Conservation (phyloP, 2,888 invertebrate species). For the Malacosoma neustria region DNA sequence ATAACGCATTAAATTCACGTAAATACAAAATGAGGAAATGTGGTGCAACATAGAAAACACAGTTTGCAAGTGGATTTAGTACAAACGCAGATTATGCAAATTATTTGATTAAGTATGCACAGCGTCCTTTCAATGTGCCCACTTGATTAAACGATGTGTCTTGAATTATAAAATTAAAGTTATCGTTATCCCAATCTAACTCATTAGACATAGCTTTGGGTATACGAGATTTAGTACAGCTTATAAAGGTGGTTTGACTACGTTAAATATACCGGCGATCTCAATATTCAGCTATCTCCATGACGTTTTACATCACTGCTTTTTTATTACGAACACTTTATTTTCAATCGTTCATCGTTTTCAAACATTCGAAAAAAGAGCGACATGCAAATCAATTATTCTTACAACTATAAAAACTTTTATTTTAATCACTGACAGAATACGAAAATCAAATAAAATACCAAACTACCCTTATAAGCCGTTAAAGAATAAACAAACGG, state of each 20-base stretch:
- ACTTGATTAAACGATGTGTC: constrained; percentile 28
- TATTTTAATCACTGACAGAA: not conserved
- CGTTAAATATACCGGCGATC: constrained; percentile 1
- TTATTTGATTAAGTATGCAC: constrained; percentile 27
- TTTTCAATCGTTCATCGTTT: no score
- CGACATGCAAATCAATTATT: no score
- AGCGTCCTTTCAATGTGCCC: constrained; percentile 21
- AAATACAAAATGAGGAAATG: no score
- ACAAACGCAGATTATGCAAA: constrained; percentile 31
- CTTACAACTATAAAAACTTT: not conserved
- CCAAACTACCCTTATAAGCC: constrained; percentile 2
- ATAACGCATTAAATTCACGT: no score
- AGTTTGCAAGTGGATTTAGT: constrained; percentile 14
- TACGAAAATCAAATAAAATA: not conserved
- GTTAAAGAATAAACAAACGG: constrained; percentile 11
- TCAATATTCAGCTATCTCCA: not conserved
- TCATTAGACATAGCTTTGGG: constrained; percentile 4
- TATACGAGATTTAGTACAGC: constrained; percentile 5
- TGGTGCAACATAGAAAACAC: constrained; percentile 10
- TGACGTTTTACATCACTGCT: not conserved
- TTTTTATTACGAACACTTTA: not conserved
- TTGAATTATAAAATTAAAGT: constrained; percentile 18
- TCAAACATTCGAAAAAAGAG: no score
- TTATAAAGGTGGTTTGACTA: constrained; percentile 2
- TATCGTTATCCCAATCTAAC: constrained; percentile 7